These are phyloP conservation scores for Crypturellus undulatus DNA, from an alignment of 2,113 vertebrate genomes.

Conservation along the genomic window DNA sequence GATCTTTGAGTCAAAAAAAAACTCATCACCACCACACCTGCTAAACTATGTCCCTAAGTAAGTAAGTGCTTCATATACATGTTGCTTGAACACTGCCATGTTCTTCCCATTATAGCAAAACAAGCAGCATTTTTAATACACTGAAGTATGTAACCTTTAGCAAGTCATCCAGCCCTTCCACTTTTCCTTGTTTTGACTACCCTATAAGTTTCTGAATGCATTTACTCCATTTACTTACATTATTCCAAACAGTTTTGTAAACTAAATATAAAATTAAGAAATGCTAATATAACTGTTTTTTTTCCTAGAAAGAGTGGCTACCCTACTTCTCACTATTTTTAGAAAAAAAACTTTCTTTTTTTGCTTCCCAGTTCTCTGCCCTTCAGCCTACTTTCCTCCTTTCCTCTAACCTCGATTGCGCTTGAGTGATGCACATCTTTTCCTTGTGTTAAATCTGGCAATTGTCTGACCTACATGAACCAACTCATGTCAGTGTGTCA, in stretches of 20 bases:
- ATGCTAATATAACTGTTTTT: neutral
- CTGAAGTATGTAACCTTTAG: too few relatives aligned
- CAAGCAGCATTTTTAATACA: too few relatives aligned
- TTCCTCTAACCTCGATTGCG: neutral
- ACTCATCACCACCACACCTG: too few relatives aligned
- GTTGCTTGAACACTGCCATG: too few relatives aligned
- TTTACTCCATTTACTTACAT: neutral
- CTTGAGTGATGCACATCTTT: neutral
- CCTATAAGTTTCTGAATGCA: neutral
- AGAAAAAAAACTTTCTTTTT: neutral
- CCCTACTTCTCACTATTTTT: neutral
- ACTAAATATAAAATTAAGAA: neutral
- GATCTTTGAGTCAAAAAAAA: too few relatives aligned
- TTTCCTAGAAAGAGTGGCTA: neutral
- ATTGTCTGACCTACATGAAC: neutral
- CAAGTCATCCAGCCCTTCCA: neutral
- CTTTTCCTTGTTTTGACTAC: neutral
- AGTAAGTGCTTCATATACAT: too few relatives aligned
- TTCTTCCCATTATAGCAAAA: too few relatives aligned
- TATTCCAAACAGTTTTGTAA: neutral
- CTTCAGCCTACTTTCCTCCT: neutral
- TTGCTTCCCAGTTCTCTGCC: neutral
- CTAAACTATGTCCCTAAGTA: too few relatives aligned
- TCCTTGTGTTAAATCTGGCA: neutral
- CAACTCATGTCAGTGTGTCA: neutral